Evolutionary conservation across 2,797 vertebrate species (phyloP).

Genomic region (Acipenser transmontanus): DNA sequence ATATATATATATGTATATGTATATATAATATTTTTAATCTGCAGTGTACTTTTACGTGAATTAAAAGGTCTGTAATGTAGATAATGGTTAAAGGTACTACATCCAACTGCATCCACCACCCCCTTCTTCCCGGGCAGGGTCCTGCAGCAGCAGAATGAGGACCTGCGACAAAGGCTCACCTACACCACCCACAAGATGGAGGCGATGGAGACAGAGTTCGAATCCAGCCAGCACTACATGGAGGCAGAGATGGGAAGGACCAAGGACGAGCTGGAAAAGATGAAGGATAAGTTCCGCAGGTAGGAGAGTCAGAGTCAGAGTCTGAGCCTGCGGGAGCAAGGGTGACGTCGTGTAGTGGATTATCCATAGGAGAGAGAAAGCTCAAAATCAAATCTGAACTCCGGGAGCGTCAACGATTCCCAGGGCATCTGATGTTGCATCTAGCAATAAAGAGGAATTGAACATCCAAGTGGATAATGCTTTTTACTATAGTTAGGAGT

Average conservation of each 20-base stretch:
- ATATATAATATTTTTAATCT: no score
- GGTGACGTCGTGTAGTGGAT: neutral
- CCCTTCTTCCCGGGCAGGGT: constrained; percentile 36
- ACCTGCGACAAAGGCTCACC: constrained; percentile 75
- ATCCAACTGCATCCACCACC: neutral
- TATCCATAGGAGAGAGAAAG: no score
- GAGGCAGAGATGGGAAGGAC: constrained; percentile 85
- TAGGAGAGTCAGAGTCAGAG: constrained; percentile 28
- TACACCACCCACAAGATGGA: constrained; percentile 87
- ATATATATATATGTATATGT: no score
- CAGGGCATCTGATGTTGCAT: no score
- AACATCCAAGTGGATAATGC: no score
- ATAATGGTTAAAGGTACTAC: no score
- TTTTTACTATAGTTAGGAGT: no score
- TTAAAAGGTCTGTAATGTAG: no score
- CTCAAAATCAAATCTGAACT: no score
- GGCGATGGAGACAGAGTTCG: constrained; percentile 85
- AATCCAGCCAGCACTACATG: constrained; percentile 82
- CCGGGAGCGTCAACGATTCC: no score
- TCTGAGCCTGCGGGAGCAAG: constrained; percentile 4
- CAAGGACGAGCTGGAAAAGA: constrained; percentile 90
- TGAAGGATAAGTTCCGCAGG: constrained; percentile 97
- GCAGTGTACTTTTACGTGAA: no score
- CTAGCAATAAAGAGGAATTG: no score
- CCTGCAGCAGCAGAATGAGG: constrained; percentile 93